Evolutionary conservation across 2,888 invertebrate genomes (phyloP), one percentile per base, ranked within the genome.

Genomic region (Sphinx pinastri): DNA sequence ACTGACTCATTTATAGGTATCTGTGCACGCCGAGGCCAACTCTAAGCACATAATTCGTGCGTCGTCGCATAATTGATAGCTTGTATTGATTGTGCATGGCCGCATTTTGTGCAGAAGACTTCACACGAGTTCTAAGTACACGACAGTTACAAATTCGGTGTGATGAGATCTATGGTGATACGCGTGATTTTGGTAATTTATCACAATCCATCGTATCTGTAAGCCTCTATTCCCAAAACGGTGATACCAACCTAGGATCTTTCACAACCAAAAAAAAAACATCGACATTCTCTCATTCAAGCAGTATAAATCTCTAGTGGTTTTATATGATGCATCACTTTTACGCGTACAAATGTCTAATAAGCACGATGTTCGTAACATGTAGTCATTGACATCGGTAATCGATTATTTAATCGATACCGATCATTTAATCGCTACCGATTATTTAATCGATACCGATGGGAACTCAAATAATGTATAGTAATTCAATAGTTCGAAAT

Each of bases 91-190:
- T 75, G 73, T 75, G 71, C 73, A 19, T 70, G 58, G 57, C 16
- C 74, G 75, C 70, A 71, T 73, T 75, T 73, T 71, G 73, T 67
- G 70, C 71, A 75, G 73, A 76, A 47, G 38, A 31, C 52, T 68
- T 58, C 57, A 58, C 31, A 68, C 16, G 14, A 67, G 8, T 67
- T 73, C 76, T 81, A 82, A 82, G 81, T 84, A 84, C 83, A 79
- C 31, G 16, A 49, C 13, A 67, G 67, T 25, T 52, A 54, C 67
- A 67, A 82, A 84, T 82, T 84, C 84, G 84, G 78, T 77, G 73
- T 73, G 72, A 76, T 80, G 84, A 81, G 84, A 82, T 84, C 82
- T 77, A 68, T 68, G 49, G 16, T 63, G 59, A 63, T 68, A 71
- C 68, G 57, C 67, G 57, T 67, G 38, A 63, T 63, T 60, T 54